Evolutionary conservation across 2,113 vertebrate species (phyloP).

Genomic region (Asarcornis scutulata): DNA sequence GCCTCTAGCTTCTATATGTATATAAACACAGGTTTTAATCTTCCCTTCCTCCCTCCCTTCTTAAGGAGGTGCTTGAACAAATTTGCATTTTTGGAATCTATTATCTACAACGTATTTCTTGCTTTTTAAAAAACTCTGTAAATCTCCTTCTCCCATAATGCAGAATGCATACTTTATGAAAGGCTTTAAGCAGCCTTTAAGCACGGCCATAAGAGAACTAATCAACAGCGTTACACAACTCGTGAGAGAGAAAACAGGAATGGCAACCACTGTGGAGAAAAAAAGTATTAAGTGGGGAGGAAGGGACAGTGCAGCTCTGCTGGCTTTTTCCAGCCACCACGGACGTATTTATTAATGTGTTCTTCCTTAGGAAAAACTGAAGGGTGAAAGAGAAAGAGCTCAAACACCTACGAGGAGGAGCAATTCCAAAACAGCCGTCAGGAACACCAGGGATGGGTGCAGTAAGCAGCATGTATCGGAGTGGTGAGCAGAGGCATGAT

Average conservation of each 20-base stretch:
- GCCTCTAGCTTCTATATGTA: constrained; percentile 52
- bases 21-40: constrained; percentile 61
- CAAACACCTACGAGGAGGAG: too few relatives aligned
- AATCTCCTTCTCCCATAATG: constrained; percentile 3
- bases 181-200: neutral
- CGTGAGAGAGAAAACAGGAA: neutral
- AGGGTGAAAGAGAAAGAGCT: too few relatives aligned
- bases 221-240: neutral
- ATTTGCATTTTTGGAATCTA: constrained; percentile 60
- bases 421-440: too few relatives aligned
- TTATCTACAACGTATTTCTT: constrained; percentile 21
- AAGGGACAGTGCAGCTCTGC: too few relatives aligned
- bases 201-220: neutral
- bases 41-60: constrained; percentile 39
- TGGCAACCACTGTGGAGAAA: neutral
- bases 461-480: neutral
- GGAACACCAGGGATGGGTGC: too few relatives aligned
- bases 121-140: neutral
- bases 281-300: neutral
- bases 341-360: too few relatives aligned
- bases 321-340: too few relatives aligned
- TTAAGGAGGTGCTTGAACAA: constrained; percentile 58
- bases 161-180: neutral
- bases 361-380: too few relatives aligned
- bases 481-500: neutral